A percentile compares a stretch with the other conserved stretches of the same genome.
phyloP scores from a whole-genome alignment of 2,888 invertebrate species.

The Drosophila subquinaria region DNA sequence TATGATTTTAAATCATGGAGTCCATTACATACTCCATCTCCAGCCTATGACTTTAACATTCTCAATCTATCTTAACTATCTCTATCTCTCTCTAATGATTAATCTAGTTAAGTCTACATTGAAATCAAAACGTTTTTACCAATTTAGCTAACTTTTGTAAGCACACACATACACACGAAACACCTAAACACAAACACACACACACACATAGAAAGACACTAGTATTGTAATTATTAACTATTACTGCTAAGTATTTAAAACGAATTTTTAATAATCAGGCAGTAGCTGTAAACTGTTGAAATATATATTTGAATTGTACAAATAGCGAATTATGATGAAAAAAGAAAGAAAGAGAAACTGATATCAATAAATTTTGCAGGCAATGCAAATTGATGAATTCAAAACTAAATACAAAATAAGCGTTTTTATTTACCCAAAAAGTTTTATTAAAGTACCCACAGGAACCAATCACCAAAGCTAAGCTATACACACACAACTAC shows the following conservation, averaged over 20 bases:
- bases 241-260: conserved; percentile 65
- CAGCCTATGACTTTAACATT: conserved; percentile 46
- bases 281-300: conserved; percentile 55
- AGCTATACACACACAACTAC: conserved; percentile 6
- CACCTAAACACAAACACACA: conserved; percentile 19
- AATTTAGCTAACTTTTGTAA: conserved; percentile 72
- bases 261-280: conserved; percentile 27
- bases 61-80: conserved; percentile 43
- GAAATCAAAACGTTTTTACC: conserved; percentile 35
- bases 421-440: conserved; percentile 71
- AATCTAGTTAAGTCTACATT: conserved; percentile 71
- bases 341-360: conserved; percentile 17
- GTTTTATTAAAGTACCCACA: conserved; percentile 30
- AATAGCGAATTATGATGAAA: conserved; percentile 20
- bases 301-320: conserved; percentile 52
- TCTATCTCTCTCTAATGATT: conserved; percentile 61
- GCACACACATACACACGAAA: conserved; percentile 54
- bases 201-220: conserved; percentile 26
- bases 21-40: conserved; percentile 20
- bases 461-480: conserved; percentile 26
- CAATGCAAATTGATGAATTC: conserved; percentile 66
- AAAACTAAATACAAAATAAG: conserved; percentile 75
- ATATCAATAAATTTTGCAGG: conserved; percentile 71
- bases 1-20: conserved; percentile 42
- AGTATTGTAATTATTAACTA: conserved; percentile 62